These are phyloP conservation scores for Anoplopoma fimbria DNA, from an alignment of 2,113 vertebrate species.

Conservation along the genomic window DNA sequence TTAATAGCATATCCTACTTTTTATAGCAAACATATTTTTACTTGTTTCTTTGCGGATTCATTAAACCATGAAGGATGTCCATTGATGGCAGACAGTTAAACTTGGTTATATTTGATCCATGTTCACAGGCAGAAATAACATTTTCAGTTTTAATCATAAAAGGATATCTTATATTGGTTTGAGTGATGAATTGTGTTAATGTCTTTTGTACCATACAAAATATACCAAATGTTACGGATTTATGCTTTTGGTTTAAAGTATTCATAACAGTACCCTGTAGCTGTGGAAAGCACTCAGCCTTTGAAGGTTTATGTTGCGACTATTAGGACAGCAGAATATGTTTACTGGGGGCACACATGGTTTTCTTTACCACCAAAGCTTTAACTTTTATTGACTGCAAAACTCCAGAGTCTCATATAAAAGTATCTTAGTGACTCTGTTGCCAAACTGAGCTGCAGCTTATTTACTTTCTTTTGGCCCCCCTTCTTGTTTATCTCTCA, in stretches of 20 bases:
- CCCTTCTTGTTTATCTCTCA: conserved; percentile 12
- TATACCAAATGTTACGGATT: background rate
- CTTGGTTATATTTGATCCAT: conserved; percentile 74
- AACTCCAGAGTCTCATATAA: background rate
- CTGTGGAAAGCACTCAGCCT: background rate
- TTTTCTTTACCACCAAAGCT: conserved; percentile 7
- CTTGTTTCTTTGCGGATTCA: conserved; percentile 65
- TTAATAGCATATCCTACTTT: conserved; percentile 16
- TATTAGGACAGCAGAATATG: background rate
- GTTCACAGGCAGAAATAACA: conserved; percentile 59
- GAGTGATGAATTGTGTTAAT: background rate
- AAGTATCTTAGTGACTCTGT: background rate
- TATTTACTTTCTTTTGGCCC: background rate
- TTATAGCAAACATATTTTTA: conserved; percentile 18
- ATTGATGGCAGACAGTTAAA: conserved; percentile 74
- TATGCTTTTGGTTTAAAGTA: background rate
- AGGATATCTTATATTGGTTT: background rate
- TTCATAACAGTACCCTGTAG: background rate
- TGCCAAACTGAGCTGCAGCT: background rate
- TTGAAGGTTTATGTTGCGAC: background rate
- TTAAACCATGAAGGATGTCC: conserved; percentile 71
- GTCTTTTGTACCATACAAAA: background rate
- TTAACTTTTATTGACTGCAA: conserved; percentile 3
- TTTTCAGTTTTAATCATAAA: background rate
- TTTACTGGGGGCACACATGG: background rate